Conservation (phyloP, 2,113 vertebrate species). For the Hemiscyllium ocellatum region DNA sequence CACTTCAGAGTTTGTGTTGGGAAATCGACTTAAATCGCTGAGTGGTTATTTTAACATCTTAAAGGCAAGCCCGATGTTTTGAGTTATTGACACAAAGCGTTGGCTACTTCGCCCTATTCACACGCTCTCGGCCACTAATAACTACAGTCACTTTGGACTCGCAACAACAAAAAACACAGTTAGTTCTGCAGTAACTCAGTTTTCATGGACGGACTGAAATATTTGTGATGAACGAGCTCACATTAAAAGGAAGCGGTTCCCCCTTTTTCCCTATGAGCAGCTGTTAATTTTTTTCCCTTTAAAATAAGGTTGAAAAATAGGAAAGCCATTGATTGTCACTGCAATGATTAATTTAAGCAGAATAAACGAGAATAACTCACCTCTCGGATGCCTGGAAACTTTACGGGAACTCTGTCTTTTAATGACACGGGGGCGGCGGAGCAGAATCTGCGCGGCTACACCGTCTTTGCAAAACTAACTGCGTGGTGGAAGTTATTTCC, state of each 20-base stretch:
- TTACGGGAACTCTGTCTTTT: background rate
- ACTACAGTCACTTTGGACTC: background rate
- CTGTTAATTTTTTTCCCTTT: background rate
- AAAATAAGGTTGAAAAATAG: background rate
- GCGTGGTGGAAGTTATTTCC: conserved; percentile 69
- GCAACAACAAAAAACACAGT: background rate
- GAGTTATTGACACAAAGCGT: background rate
- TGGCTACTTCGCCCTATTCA: background rate
- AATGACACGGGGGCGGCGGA: too few species aligned
- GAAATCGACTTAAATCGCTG: background rate
- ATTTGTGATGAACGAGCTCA: background rate
- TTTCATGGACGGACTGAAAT: background rate
- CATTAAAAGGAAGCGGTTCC: background rate
- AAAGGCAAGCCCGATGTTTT: background rate
- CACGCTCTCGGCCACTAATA: background rate
- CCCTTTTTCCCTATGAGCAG: too few species aligned
- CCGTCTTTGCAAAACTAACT: conserved; percentile 60
- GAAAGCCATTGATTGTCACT: background rate
- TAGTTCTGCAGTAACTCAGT: background rate
- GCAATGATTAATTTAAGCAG: background rate
- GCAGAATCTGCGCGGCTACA: background rate
- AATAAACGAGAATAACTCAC: conserved; percentile 22
- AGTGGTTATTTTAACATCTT: background rate
- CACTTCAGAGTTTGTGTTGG: background rate
- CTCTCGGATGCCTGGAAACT: background rate